Conservation (phyloP, 2,797 vertebrate genomes). For the Gallinago solitaria region DNA sequence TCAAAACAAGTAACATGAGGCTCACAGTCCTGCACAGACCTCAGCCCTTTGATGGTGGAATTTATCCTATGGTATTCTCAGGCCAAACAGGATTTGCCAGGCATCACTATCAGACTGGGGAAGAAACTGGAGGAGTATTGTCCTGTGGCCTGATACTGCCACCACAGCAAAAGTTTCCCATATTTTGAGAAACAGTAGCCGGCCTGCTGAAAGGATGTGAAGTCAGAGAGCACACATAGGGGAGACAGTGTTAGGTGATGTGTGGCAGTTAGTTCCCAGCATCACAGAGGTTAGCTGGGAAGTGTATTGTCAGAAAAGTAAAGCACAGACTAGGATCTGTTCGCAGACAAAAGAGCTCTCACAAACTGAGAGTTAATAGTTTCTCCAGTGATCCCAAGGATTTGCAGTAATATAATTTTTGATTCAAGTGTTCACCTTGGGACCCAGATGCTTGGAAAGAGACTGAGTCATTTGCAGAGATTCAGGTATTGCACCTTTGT, state of each 20-base stretch:
- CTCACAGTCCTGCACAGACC: neutral
- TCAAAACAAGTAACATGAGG: neutral
- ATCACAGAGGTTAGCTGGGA: constrained; percentile 1
- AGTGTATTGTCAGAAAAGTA: constrained; percentile 7
- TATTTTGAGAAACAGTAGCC: neutral
- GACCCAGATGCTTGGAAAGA: constrained; percentile 29
- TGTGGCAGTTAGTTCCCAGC: neutral
- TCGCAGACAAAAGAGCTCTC: constrained; percentile 48
- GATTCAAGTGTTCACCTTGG: constrained; percentile 52
- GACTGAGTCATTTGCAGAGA: constrained; percentile 30
- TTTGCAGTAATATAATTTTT: constrained; percentile 50
- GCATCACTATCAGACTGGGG: neutral
- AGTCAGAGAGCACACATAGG: neutral
- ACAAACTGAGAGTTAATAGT: constrained; percentile 44
- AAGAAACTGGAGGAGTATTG: neutral
- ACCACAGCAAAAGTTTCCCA: neutral
- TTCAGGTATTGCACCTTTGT: constrained; percentile 34
- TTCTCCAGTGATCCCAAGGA: constrained; percentile 28
- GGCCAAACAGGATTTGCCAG: neutral
- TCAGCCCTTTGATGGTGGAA: neutral
- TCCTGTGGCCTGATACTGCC: neutral
- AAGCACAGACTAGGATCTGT: constrained; percentile 5
- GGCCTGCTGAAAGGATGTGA: neutral
- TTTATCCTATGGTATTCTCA: neutral
- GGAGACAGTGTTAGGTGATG: neutral